phyloP scores from a whole-genome alignment of 2,113 vertebrate species.

The Xenopus laevis region DNA sequence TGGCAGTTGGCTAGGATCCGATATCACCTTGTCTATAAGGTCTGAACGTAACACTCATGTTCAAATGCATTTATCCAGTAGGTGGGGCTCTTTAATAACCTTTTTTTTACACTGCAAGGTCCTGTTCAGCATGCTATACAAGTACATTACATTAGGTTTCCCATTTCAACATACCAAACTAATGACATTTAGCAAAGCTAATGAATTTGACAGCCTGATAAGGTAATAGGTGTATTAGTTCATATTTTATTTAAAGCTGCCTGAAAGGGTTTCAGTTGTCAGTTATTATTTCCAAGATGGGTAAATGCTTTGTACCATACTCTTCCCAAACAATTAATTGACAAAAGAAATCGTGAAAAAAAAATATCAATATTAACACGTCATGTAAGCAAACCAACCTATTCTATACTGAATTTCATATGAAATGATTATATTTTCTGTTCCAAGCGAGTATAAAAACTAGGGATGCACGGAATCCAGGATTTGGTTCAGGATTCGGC shows the following conservation, averaged over 20 bases:
- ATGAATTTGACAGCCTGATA: conserved; percentile 31
- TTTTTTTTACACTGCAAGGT: background rate
- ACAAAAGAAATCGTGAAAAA: too few species aligned
- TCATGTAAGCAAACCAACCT: too few species aligned
- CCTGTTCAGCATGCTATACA: background rate
- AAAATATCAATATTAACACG: too few species aligned
- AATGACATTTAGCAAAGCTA: conserved; percentile 34
- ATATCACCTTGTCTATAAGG: background rate
- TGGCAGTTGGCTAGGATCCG: background rate
- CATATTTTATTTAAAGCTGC: conserved; percentile 24
- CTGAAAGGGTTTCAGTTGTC: conserved; percentile 14
- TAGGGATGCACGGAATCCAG: too few species aligned
- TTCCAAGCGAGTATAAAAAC: too few species aligned
- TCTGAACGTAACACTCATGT: too few species aligned
- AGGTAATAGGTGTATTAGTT: conserved; percentile 20
- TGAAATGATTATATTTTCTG: too few species aligned
- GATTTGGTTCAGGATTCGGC: too few species aligned
- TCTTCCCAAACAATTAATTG: conserved; percentile 6
- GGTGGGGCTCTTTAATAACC: conserved; percentile 14
- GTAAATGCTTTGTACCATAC: conserved; percentile 17
- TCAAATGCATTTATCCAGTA: background rate
- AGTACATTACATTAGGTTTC: conserved; percentile 22
- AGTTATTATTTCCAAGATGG: background rate
- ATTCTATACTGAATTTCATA: too few species aligned
- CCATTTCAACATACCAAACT: conserved; percentile 21